Conservation (phyloP, 2,888 invertebrate genomes). For the Drosophila aldrichi region DNA sequence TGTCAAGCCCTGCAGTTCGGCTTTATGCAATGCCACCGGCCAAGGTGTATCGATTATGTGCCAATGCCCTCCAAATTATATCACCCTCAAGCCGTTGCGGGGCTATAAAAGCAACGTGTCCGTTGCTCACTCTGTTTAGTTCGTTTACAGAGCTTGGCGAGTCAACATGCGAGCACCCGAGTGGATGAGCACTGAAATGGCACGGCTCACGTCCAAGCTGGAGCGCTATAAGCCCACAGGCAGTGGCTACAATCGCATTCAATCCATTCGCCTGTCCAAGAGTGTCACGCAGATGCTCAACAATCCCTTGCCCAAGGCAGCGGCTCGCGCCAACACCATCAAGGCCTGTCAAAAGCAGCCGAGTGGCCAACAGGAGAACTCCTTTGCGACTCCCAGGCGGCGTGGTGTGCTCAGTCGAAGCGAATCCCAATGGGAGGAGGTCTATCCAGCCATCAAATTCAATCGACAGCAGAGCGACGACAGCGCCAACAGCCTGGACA, state of each 20-base stretch:
- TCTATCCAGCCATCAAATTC: slow-evolving; percentile 76
- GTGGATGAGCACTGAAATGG: slow-evolving; percentile 83
- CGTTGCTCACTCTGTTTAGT: slow-evolving; percentile 55
- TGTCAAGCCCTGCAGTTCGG: slow-evolving; percentile 27
- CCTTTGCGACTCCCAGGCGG: slow-evolving; percentile 46
- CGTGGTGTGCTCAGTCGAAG: slow-evolving; percentile 77
- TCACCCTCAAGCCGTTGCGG: slow-evolving; percentile 28
- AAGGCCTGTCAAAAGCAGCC: background rate
- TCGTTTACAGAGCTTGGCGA: slow-evolving; percentile 29
- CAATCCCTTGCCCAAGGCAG: slow-evolving; percentile 74
- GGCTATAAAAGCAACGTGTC: slow-evolving; percentile 60
- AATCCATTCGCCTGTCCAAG: slow-evolving; percentile 82
- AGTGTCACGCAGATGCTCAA: slow-evolving; percentile 84
- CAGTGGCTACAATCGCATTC: slow-evolving; percentile 84
- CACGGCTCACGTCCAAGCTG: slow-evolving; percentile 77
- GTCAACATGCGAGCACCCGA: slow-evolving; percentile 76
- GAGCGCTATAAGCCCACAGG: slow-evolving; percentile 82
- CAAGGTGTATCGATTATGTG: slow-evolving; percentile 58
- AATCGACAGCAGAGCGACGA: slow-evolving; percentile 59
- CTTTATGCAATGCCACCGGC: slow-evolving; percentile 54
- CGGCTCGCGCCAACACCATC: slow-evolving; percentile 10
- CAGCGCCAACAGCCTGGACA: slow-evolving; percentile 50
- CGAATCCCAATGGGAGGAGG: slow-evolving; percentile 81
- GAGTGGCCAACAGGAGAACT: slow-evolving; percentile 35
- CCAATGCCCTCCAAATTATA: slow-evolving; percentile 38